phyloP scores from a whole-genome alignment of 2,113 vertebrate genomes.

The Pangasianodon hypophthalmus region DNA sequence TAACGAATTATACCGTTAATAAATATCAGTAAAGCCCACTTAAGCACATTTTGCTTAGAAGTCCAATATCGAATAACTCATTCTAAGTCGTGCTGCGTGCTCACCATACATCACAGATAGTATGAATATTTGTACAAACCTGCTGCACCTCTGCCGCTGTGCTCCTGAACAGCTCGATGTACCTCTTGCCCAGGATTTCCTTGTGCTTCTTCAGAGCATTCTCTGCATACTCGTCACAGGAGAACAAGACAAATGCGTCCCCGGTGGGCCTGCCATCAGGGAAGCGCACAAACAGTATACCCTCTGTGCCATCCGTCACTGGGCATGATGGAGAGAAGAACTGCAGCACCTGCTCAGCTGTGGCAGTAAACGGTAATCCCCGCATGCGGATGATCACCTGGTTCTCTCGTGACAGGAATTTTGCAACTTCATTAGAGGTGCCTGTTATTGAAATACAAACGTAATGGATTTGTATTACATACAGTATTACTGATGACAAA shows the following conservation, averaged over 20 bases:
- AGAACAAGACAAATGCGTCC: conserved; percentile 93
- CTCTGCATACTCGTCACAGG: conserved; percentile 93
- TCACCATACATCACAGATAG: not conserved
- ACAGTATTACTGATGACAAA: not conserved
- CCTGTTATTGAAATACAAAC: conserved; percentile 66
- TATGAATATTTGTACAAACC: conserved; percentile 67
- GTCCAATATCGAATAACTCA: not conserved
- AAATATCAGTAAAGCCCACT: not conserved
- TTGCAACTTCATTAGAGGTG: conserved; percentile 91
- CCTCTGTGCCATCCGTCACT: conserved; percentile 76
- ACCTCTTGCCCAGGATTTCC: conserved; percentile 92
- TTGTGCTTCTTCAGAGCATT: conserved; percentile 94
- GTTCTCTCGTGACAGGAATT: conserved; percentile 91
- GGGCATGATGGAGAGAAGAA: conserved; percentile 84
- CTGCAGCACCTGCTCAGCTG: conserved; percentile 84
- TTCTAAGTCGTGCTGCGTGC: not conserved
- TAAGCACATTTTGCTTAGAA: not conserved
- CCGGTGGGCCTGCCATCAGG: conserved; percentile 91
- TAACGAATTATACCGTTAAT: not conserved
- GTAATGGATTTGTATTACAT: not conserved
- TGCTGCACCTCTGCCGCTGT: conserved; percentile 96
- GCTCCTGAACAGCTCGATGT: conserved; percentile 96
- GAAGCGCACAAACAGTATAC: conserved; percentile 57
- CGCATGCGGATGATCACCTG: conserved; percentile 93
- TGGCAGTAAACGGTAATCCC: conserved; percentile 92